Evolutionary conservation across 64 coral and sea anemone species (phyloP).

Genomic region (Montipora foliosa): DNA sequence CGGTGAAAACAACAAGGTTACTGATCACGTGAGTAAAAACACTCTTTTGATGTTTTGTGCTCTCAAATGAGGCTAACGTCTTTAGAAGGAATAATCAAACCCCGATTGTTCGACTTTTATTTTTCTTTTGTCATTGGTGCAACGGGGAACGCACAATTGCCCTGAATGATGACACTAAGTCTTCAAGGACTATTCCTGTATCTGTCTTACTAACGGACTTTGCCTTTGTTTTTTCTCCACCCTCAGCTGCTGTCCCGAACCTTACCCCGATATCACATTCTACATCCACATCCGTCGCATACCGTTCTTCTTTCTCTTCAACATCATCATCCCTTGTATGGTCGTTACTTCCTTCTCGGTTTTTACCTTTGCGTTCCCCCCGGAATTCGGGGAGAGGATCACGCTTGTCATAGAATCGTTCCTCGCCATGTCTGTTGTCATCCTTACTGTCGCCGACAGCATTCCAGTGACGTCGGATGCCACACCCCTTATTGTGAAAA

Average conservation of each 20-base stretch:
- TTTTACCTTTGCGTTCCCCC: slow-evolving; percentile 82
- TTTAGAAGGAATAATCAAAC: no score
- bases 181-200: no score
- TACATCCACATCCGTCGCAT: slow-evolving; percentile 86
- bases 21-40: no score
- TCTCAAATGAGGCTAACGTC: no score
- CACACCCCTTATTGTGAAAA: slow-evolving; percentile 79
- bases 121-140: no score
- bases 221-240: neutral
- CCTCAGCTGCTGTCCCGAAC: slow-evolving; percentile 92
- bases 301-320: slow-evolving; percentile 90
- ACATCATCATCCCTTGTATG: slow-evolving; percentile 90
- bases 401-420: slow-evolving; percentile 94
- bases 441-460: slow-evolving; percentile 77
- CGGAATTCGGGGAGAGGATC: slow-evolving; percentile 88
- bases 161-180: no score
- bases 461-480: slow-evolving; percentile 88
- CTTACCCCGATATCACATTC: slow-evolving; percentile 90
- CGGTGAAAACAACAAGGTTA: no score
- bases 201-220: neutral
- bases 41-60: no score
- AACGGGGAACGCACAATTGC: no score
- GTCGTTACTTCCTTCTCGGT: slow-evolving; percentile 77
- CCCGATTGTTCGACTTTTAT: no score
- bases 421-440: slow-evolving; percentile 85